These are phyloP conservation scores for Tragelaphus scriptus DNA, from an alignment of 2,113 vertebrate species.

Conservation along the genomic window DNA sequence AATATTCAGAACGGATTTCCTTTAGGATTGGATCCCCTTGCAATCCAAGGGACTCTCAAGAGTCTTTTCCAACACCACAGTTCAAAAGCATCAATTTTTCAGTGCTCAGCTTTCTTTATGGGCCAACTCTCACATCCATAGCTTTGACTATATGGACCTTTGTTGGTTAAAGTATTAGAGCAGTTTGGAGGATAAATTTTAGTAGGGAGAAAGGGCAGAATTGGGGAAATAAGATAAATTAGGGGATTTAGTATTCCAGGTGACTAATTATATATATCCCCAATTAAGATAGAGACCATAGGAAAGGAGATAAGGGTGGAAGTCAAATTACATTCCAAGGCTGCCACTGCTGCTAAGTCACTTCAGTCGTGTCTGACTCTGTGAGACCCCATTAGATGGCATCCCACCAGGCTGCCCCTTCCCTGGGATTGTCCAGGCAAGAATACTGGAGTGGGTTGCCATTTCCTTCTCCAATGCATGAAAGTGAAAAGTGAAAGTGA, in stretches of 20 bases:
- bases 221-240: not conserved
- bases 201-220: not conserved
- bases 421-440: too few relatives aligned
- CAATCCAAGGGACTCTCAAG: not conserved
- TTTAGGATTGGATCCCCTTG: not conserved
- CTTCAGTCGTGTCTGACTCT: too few relatives aligned
- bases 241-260: not conserved
- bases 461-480: too few relatives aligned
- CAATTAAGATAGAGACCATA: not conserved
- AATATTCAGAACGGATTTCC: not conserved
- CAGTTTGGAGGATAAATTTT: not conserved
- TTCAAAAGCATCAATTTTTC: not conserved
- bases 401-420: too few relatives aligned
- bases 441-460: too few relatives aligned
- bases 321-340: not conserved
- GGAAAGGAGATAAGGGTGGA: not conserved
- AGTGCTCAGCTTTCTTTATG: not conserved
- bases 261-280: not conserved
- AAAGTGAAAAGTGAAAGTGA: too few relatives aligned
- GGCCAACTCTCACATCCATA: not conserved
- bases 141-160: not conserved
- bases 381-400: too few relatives aligned
- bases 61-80: not conserved
- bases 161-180: not conserved
- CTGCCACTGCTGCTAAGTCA: too few relatives aligned